These are phyloP conservation scores for Gila robusta DNA, from an alignment of 2,797 vertebrate genomes.

Conservation along the genomic window DNA sequence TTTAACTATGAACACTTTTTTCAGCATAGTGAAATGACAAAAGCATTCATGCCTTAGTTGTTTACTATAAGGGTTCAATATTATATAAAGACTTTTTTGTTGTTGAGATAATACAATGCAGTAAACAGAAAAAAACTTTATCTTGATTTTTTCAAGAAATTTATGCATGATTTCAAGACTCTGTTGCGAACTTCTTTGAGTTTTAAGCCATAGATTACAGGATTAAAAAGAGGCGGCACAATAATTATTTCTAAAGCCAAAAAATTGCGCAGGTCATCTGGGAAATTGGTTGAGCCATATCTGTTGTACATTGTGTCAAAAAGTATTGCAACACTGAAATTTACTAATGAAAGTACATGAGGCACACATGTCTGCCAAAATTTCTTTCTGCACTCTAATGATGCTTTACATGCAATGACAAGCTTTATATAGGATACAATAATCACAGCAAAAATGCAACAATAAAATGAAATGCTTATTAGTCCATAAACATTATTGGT, in stretches of 20 bases:
- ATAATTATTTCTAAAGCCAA: constrained; percentile 53
- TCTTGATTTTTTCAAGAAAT: not conserved
- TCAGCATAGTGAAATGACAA: not conserved
- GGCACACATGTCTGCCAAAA: constrained; percentile 58
- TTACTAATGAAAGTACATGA: constrained; percentile 52
- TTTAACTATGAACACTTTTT: not conserved
- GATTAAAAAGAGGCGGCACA: constrained; percentile 49
- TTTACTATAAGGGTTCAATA: not conserved
- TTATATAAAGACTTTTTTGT: not conserved
- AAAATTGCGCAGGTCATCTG: constrained; percentile 36
- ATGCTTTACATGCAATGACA: constrained; percentile 46
- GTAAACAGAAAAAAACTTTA: not conserved
- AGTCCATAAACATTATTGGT: constrained; percentile 49
- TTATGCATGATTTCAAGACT: not conserved
- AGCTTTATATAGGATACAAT: constrained; percentile 49
- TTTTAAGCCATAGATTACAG: constrained; percentile 41
- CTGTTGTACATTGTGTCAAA: constrained; percentile 56
- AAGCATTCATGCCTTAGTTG: too few species aligned
- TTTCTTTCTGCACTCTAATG: constrained; percentile 51
- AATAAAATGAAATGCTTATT: constrained; percentile 22
- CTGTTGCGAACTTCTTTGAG: constrained; percentile 22
- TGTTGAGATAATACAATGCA: not conserved
- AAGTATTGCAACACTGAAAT: constrained; percentile 47
- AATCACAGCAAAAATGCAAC: constrained; percentile 35
- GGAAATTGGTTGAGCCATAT: constrained; percentile 43